These are phyloP conservation scores for Taurulus bubalis DNA, from an alignment of 2,113 vertebrate genomes.

Conservation along the genomic window DNA sequence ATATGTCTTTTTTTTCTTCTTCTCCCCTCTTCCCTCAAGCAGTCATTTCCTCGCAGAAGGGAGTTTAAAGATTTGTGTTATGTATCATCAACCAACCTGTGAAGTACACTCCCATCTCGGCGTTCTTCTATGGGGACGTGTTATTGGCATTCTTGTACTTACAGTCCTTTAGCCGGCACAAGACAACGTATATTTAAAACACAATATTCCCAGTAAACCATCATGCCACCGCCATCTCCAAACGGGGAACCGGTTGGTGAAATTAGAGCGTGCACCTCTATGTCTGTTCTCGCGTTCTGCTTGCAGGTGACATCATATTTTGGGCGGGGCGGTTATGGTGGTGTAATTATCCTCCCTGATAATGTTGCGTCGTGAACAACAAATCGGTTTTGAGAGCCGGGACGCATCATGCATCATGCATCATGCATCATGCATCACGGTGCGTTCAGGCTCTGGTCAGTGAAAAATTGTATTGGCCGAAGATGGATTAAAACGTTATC, in stretches of 20 bases:
- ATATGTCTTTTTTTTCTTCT: conserved; percentile 21
- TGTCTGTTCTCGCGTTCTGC: no score
- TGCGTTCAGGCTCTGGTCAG: no score
- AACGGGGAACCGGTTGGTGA: background rate
- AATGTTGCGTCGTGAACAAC: no score
- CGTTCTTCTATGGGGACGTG: background rate
- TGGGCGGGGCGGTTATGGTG: no score
- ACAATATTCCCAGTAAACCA: background rate
- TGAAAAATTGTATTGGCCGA: no score
- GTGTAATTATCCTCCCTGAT: no score
- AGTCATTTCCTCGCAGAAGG: conserved; percentile 21
- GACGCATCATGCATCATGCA: no score
- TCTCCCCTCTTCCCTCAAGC: background rate
- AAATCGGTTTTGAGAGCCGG: no score
- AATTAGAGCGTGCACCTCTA: background rate
- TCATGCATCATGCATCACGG: no score
- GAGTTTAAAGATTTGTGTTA: conserved; percentile 25
- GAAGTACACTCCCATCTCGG: background rate
- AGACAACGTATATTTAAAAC: background rate
- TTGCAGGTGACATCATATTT: no score
- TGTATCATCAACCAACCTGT: conserved; percentile 17
- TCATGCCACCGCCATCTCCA: background rate
- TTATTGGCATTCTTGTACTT: background rate
- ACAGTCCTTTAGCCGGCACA: background rate
- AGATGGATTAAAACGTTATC: background rate